These are phyloP conservation scores for Hylaeus volcanicus DNA, from an alignment of 1,140 invertebrate genomes.

Conservation along the genomic window DNA sequence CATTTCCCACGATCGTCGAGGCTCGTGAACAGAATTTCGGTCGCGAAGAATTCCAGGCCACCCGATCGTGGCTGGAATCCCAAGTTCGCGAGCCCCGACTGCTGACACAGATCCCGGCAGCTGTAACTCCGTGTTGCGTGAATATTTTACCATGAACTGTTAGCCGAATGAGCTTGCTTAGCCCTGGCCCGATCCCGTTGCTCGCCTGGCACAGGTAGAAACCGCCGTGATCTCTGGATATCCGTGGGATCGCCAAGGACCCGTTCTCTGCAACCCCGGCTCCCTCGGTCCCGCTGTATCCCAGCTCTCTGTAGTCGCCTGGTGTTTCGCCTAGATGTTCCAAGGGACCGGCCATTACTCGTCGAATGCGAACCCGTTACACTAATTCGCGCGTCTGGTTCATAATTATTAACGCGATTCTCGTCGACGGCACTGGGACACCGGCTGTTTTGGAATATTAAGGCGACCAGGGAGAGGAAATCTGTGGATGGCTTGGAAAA, in stretches of 20 bases:
- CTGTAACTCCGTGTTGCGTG: conserved; percentile 57
- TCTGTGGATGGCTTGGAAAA: too few relatives aligned
- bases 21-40: conserved; percentile 11
- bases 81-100: conserved; percentile 14
- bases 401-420: background rate
- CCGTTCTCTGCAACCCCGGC: conserved; percentile 80
- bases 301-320: conserved; percentile 76
- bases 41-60: conserved; percentile 31
- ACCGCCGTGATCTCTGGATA: conserved; percentile 82
- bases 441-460: too few relatives aligned
- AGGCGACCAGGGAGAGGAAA: too few relatives aligned
- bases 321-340: conserved; percentile 71
- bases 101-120: conserved; percentile 23
- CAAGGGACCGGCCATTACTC: conserved; percentile 37
- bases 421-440: too few relatives aligned
- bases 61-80: conserved; percentile 30
- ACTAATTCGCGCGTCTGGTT: background rate
- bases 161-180: conserved; percentile 85
- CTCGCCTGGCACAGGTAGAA: conserved; percentile 84
- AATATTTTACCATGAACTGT: conserved; percentile 84
- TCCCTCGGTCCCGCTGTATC: conserved; percentile 75
- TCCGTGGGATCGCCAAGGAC: conserved; percentile 82
- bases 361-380: background rate
- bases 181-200: conserved; percentile 84
- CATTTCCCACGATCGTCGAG: background rate